Evolutionary conservation across 64 coral and sea anemone species (phyloP).

Genomic region (Actinia equina): DNA sequence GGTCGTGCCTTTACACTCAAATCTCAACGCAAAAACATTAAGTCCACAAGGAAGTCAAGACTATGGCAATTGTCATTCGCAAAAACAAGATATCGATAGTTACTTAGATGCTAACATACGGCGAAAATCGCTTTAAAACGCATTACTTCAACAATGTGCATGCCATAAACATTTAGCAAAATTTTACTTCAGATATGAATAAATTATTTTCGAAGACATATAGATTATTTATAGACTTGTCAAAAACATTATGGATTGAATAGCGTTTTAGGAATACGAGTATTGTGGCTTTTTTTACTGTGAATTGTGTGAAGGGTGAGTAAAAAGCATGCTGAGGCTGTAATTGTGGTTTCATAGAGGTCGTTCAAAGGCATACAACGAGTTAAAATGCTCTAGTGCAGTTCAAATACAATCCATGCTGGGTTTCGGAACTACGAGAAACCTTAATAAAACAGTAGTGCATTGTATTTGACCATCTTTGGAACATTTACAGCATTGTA

Average conservation of each 20-base stretch:
- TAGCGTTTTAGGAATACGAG: background rate
- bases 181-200: constrained; percentile 16
- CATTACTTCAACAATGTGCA: background rate
- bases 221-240: constrained; percentile 23
- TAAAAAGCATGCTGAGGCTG: background rate
- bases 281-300: background rate
- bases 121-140: background rate
- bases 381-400: too few species aligned
- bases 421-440: background rate
- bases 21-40: constrained; percentile 36
- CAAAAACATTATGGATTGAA: background rate
- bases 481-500: background rate
- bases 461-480: background rate
- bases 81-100: constrained; percentile 5
- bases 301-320: background rate
- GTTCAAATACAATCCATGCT: background rate
- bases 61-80: background rate
- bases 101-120: background rate
- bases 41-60: constrained; percentile 61
- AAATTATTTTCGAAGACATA: constrained; percentile 11
- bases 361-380: background rate
- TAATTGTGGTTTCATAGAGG: background rate
- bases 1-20: constrained; percentile 50
- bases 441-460: background rate
- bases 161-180: background rate